Conservation (phyloP, 2,888 invertebrate genomes). For the Drosophila monieri region DNA sequence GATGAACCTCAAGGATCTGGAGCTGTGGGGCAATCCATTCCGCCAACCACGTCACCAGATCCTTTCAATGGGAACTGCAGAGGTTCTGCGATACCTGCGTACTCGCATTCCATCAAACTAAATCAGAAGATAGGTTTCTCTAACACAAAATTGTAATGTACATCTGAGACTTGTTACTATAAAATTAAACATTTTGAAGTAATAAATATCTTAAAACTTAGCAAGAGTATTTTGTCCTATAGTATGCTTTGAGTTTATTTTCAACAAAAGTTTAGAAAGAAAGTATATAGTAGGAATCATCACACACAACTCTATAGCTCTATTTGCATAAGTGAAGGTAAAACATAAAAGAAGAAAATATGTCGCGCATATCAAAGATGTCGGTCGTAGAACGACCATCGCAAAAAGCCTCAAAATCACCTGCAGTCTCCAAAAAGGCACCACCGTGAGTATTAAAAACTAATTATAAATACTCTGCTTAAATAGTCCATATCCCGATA, state of each 20-base stretch:
- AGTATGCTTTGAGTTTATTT: not conserved
- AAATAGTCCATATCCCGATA: conserved; percentile 1
- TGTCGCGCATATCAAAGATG: not conserved
- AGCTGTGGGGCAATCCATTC: conserved; percentile 93
- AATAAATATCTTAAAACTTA: too few species aligned
- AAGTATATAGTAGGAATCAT: too few species aligned
- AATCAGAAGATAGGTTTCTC: not conserved
- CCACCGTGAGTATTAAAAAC: not conserved
- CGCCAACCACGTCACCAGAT: conserved; percentile 94
- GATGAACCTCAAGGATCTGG: conserved; percentile 89
- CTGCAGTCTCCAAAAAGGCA: conserved; percentile 1
- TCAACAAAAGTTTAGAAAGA: not conserved
- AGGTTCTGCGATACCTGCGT: conserved; percentile 91
- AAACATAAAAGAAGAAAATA: not conserved
- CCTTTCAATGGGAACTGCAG: conserved; percentile 91
- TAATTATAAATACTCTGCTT: not conserved
- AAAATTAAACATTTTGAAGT: not conserved
- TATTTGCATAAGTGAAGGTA: not conserved
- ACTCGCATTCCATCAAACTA: conserved; percentile 89
- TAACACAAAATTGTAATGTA: conserved; percentile 4
- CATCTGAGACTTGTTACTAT: not conserved
- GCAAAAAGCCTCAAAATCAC: not conserved
- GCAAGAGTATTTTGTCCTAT: not conserved
- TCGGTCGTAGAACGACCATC: not conserved
- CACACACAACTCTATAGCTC: not conserved